These are phyloP conservation scores for Girardinus metallicus DNA, from an alignment of 2,797 vertebrate species.

Conservation along the genomic window DNA sequence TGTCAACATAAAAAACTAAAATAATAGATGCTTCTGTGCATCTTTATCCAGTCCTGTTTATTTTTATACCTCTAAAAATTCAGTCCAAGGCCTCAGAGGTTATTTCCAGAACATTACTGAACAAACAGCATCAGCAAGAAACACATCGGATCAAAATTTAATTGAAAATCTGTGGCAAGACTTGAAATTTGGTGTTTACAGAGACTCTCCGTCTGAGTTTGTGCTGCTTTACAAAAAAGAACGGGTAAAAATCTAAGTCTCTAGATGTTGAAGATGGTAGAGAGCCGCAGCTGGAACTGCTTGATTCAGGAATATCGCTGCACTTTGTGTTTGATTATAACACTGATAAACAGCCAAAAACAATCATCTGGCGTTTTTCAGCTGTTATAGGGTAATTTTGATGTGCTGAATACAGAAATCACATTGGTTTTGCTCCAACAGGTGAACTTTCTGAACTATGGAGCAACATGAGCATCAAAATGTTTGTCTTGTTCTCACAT, in stretches of 20 bases:
- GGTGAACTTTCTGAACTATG: too few relatives aligned
- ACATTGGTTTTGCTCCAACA: too few relatives aligned
- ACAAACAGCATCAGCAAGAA: neutral
- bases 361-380: too few relatives aligned
- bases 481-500: too few relatives aligned
- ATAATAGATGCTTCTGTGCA: neutral
- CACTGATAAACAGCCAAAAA: too few relatives aligned
- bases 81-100: neutral
- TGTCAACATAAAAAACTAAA: neutral
- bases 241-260: neutral
- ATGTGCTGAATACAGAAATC: too few relatives aligned
- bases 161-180: neutral
- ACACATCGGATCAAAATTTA: neutral
- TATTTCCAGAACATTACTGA: neutral
- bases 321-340: neutral
- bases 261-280: neutral
- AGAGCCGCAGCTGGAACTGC: neutral
- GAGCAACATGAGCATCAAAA: too few relatives aligned
- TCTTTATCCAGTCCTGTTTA: neutral
- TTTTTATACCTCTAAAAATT: neutral
- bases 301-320: neutral
- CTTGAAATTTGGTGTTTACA: neutral
- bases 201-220: neutral
- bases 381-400: too few relatives aligned
- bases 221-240: neutral